Conservation (phyloP, 1,140 invertebrate species). For the Euwallacea fornicatus region DNA sequence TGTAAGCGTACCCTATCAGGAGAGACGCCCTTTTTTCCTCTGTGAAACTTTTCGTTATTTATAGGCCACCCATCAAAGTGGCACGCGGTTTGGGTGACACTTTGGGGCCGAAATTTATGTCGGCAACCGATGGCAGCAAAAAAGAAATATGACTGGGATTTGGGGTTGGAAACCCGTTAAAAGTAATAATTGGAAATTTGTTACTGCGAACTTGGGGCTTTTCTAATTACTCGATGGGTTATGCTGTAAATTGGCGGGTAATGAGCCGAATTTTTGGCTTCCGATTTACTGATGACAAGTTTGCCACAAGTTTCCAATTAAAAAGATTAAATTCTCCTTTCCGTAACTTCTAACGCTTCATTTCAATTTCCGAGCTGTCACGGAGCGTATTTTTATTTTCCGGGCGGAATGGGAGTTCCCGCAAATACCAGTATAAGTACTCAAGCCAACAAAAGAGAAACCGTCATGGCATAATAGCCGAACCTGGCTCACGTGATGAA, state of each 20-base stretch:
- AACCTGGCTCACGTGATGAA: constrained; percentile 42
- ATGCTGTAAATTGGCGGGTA: too few species aligned
- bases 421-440: constrained; percentile 28
- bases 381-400: constrained; percentile 11
- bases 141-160: constrained; percentile 7
- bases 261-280: too few species aligned
- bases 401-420: constrained; percentile 7
- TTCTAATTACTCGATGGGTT: too few species aligned
- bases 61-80: constrained; percentile 47
- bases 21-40: constrained; percentile 2
- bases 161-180: not conserved
- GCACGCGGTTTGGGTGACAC: constrained; percentile 43
- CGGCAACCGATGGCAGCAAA: constrained; percentile 3
- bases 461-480: constrained; percentile 34
- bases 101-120: constrained; percentile 48
- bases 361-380: constrained; percentile 9
- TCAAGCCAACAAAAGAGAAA: constrained; percentile 24
- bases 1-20: too few species aligned
- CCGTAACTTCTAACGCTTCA: not conserved
- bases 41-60: constrained; percentile 43
- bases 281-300: too few species aligned
- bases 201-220: too few species aligned
- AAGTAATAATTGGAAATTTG: not conserved
- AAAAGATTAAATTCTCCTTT: constrained; percentile 3
- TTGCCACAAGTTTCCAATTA: not conserved